Evolutionary conservation across 2,888 invertebrate genomes (phyloP), one percentile per base, ranked within the genome.

Genomic region (Cancer borealis): DNA sequence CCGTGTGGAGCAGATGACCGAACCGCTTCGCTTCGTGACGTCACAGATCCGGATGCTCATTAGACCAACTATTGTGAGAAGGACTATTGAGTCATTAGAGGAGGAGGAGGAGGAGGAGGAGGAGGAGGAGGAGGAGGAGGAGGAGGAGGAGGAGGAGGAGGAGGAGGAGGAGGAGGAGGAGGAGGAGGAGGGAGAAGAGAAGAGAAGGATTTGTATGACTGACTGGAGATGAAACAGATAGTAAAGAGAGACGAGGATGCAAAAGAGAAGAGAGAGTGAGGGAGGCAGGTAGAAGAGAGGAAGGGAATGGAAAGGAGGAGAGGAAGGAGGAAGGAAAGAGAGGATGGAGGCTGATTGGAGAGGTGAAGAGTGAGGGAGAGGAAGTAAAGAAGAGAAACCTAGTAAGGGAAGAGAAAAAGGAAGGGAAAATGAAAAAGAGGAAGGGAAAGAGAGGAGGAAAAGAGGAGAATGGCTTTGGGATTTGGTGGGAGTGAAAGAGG

Each of bases 11-110:
- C 79, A 30, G 79, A 79, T 79, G 79, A 79, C 66, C 66, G 66
- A 2, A 30, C 79, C 79, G 54, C 54, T 17, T 54, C 54, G 54
- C 54, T 1, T 54, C 30, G 79, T 79, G 79, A 79, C 79, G 79
- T 12, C 26, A 79, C 30, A 8, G 30, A 79, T 30, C 30, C 79
- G 79, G 79, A 79, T 30, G 79, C 79, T 79, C 79, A 79, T 79
- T 79, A 79, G 79, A 79, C 79, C 30, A 79, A 79, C 79, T 79
- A 79, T 79, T 79, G 79, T 79, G 79, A 79, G 79, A 30, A 79
- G 79, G 26, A 79, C 79, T 79, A 30, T 79, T 79, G 30, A 10
- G 30, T 79, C 79, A 79, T 79, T 79, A 79, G 26, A 30, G 10
- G 6, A 79, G 79, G 14, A 46, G 47, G n/a, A 47, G 26, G 47